phyloP scores from a whole-genome alignment of 2,888 invertebrate genomes.

The Eupithecia abbreviata region DNA sequence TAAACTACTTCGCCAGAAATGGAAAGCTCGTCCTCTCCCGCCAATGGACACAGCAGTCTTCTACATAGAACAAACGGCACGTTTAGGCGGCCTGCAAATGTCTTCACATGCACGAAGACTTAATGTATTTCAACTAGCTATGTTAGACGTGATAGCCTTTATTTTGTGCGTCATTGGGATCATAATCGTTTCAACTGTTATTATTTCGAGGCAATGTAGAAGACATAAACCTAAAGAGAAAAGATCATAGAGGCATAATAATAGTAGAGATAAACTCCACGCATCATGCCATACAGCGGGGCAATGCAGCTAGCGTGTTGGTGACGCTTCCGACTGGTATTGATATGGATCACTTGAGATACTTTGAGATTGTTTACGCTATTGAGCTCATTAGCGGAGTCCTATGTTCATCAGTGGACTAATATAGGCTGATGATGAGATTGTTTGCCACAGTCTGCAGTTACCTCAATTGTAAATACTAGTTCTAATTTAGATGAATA shows the following conservation, averaged over 20 bases:
- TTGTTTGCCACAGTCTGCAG: too few species aligned
- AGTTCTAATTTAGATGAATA: too few species aligned
- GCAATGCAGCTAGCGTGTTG: too few species aligned
- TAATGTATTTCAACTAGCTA: constrained; percentile 44
- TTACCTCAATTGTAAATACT: too few species aligned
- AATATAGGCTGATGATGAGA: too few species aligned
- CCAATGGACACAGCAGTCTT: constrained; percentile 62
- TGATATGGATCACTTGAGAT: too few species aligned
- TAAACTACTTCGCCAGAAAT: constrained; percentile 50
- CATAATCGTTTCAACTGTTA: constrained; percentile 15
- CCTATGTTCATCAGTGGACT: too few species aligned
- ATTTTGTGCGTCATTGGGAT: constrained; percentile 31
- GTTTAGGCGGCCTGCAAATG: constrained; percentile 50
- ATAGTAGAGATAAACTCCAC: too few species aligned
- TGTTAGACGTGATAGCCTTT: constrained; percentile 50
- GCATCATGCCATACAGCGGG: too few species aligned
- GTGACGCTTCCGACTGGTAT: too few species aligned
- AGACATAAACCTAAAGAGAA: constrained; percentile 35
- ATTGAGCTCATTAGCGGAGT: too few species aligned
- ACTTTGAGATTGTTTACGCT: too few species aligned
- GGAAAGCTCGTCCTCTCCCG: constrained; percentile 52
- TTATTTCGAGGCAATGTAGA: constrained; percentile 20
- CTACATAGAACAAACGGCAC: constrained; percentile 57
- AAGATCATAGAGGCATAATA: constrained; percentile 19
- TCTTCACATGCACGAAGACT: constrained; percentile 52